These are phyloP conservation scores for human DNA, from an alignment of 2,113 vertebrate species.

Conservation along the genomic window DNA sequence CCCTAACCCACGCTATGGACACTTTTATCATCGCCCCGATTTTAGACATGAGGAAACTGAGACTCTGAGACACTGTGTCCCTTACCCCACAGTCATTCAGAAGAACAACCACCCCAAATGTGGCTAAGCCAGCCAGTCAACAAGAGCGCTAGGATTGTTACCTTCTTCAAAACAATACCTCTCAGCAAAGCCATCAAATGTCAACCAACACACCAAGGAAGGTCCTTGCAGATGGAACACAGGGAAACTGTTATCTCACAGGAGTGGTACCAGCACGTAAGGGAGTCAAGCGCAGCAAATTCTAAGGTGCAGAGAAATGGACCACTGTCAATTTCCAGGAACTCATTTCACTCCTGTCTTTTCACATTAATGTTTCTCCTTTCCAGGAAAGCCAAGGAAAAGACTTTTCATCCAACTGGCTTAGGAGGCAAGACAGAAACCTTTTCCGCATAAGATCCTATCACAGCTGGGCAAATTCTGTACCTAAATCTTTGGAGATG, in stretches of 20 bases:
- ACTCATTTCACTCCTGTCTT: not conserved
- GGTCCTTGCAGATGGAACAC: fast-evolving
- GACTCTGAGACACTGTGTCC: not conserved
- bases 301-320: not conserved
- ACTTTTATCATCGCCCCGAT: not conserved
- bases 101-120: not conserved
- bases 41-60: not conserved
- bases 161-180: not conserved
- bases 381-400: not conserved
- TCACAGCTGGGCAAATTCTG: not conserved
- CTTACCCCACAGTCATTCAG: not conserved
- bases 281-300: not conserved
- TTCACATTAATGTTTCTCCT: not conserved
- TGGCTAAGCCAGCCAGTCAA: not conserved
- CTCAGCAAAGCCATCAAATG: not conserved
- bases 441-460: not conserved
- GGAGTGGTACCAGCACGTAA: not conserved
- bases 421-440: not conserved
- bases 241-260: not conserved
- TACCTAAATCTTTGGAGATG: not conserved
- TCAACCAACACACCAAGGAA: not conserved
- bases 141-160: not conserved
- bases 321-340: not conserved
- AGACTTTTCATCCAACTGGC: not conserved
- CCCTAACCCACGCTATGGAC: not conserved